Percentiles rank a stretch among this genome's conserved stretches.
These are phyloP conservation scores for Cephus rjabovi DNA, from an alignment of 2,888 invertebrate genomes.

Conservation along the genomic window DNA sequence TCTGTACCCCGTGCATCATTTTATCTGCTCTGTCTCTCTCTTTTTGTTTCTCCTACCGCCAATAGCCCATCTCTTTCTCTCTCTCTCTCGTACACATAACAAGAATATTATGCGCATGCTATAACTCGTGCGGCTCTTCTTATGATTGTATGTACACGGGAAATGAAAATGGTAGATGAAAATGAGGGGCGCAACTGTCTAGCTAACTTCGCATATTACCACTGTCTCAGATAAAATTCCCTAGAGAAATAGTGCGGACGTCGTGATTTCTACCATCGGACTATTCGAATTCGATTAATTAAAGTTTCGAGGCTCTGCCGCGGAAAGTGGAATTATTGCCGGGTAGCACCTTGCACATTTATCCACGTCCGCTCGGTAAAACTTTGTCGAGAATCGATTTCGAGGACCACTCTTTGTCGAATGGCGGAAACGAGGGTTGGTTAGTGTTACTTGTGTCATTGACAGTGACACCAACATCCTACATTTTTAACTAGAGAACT, in stretches of 20 bases:
- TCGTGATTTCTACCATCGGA: constrained; percentile 9
- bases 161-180: too few species aligned
- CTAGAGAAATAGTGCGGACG: constrained; percentile 9
- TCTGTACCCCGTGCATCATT: neutral
- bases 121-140: neutral
- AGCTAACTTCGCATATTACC: constrained; percentile 25
- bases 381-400: constrained; percentile 28
- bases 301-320: constrained; percentile 59
- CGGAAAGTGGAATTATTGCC: constrained; percentile 59
- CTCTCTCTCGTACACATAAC: neutral
- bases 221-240: constrained; percentile 26
- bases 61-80: neutral
- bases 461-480: too few species aligned
- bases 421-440: too few species aligned
- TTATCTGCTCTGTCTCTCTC: constrained; percentile 8
- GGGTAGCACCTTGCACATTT: constrained; percentile 39
- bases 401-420: too few species aligned
- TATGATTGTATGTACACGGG: too few species aligned
- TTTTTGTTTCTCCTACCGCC: constrained; percentile 8
- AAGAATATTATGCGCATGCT: neutral
- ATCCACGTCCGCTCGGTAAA: constrained; percentile 32
- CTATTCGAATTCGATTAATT: constrained; percentile 59
- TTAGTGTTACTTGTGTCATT: too few species aligned
- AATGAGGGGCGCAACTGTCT: constrained; percentile 4
- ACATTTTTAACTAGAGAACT: too few species aligned